Evolutionary conservation across 2,888 invertebrate species (phyloP), one percentile per base, ranked within the genome.

Genomic region (Caenorhabditis imperialis): DNA sequence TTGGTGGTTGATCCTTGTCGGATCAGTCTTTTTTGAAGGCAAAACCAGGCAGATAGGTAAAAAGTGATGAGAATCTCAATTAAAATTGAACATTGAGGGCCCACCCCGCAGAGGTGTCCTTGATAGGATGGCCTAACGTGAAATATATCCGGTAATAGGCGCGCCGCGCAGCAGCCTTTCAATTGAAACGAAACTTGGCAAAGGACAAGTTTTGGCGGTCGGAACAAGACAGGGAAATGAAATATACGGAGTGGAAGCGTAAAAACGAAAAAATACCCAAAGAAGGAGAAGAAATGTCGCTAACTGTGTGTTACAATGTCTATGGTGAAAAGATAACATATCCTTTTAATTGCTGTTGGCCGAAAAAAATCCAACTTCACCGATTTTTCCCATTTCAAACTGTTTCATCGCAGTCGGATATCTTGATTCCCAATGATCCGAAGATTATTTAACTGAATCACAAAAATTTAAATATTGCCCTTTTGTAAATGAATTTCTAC

Each of bases 111-210:
- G 27, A 51, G 72, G 50, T 63, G 63, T 61, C 61, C 57, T 72
- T 72, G 72, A 71, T 71, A 30, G 18, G 38, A 37, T 62, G 55
- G 50, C 37, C 63, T n/a, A 38, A 62, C 55, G 54, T 61, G 55
- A 71, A 61, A 62, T 54, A 71, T 71, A 71, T 71, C 71, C 71
- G 71, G 71, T 71, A 71, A 71, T 71, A 57, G 69, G 60, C 69
- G 69, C 69, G 69, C 60, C 60, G 53, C 35, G 5, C 51, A 44
- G 67, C 67, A 67, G 67, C 58, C 57, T 51, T 40, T 35, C 51
- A n/a, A n/a, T n/a, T n/a, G 40, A 58, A 48, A 25, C 57, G 45
- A 71, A 73, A 73, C 73, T 73, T 73, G 73, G 73, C 73, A 73
- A 58, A 58, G 65, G 73, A 73, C 73, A 73, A 73, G 73, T 73